Evolutionary conservation across 2,888 invertebrate species (phyloP).

Genomic region (Dyspetes luteomarginatus): DNA sequence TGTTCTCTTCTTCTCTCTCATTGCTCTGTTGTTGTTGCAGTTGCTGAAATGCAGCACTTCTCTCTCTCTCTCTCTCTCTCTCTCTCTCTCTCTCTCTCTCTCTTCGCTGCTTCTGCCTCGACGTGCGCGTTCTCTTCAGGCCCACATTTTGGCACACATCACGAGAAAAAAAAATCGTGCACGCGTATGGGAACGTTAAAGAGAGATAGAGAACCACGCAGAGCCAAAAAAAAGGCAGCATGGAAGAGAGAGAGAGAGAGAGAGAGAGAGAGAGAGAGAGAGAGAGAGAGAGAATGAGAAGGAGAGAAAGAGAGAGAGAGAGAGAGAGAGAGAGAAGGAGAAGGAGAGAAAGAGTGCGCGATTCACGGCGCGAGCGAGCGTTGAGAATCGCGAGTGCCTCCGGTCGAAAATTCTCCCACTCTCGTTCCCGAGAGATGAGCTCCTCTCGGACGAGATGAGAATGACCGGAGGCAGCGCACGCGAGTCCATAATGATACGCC

Average conservation of each 20-base stretch:
- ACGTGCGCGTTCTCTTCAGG: constrained; percentile 22
- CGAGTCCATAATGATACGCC: constrained; percentile 80
- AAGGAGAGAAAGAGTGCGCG: constrained; percentile 29
- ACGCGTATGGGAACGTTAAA: constrained; percentile 26
- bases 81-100: too few species aligned
- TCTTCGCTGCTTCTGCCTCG: constrained; percentile 19
- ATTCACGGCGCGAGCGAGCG: constrained; percentile 25
- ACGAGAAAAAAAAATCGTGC: constrained; percentile 39
- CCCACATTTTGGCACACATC: constrained; percentile 12
- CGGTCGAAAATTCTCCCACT: constrained; percentile 55
- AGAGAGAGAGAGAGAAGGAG: constrained; percentile 35
- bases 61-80: constrained; percentile 24
- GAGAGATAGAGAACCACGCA: neutral
- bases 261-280: constrained; percentile 38
- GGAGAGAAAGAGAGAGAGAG: neutral
- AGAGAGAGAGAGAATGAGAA: constrained; percentile 18
- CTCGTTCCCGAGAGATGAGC: constrained; percentile 45
- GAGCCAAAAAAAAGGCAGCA: constrained; percentile 41
- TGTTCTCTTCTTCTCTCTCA: neutral
- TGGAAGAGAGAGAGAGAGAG: constrained; percentile 37
- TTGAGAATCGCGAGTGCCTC: constrained; percentile 56
- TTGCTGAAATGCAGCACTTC: too few species aligned
- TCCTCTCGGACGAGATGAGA: constrained; percentile 73
- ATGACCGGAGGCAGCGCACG: constrained; percentile 81
- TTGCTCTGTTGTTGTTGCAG: too few species aligned